Conservation (phyloP, 2,113 vertebrate species). For the Tautogolabrus adspersus region DNA sequence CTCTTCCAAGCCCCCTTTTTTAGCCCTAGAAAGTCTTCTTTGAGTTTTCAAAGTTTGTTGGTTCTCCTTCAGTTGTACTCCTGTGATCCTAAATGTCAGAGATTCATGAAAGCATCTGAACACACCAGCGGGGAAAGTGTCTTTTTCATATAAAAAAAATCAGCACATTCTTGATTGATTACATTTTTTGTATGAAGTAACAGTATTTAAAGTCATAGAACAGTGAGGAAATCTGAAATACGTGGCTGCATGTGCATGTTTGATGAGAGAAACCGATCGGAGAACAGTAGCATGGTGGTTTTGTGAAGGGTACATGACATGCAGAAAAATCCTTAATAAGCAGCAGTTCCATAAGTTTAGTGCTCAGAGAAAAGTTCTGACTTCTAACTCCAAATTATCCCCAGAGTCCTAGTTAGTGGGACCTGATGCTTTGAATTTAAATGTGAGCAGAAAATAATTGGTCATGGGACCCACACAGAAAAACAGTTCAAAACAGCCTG, state of each 20-base stretch:
- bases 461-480: neutral
- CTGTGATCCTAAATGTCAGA: no score
- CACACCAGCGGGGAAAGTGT: no score
- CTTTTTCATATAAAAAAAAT: no score
- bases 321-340: neutral
- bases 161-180: no score
- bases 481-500: constrained; percentile 9
- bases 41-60: no score
- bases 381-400: neutral
- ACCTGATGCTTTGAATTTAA: constrained; percentile 10
- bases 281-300: neutral
- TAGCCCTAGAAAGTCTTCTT: no score
- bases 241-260: neutral
- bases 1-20: no score
- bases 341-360: neutral
- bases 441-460: constrained; percentile 12
- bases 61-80: no score
- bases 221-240: no score
- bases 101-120: no score
- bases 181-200: no score
- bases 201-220: no score
- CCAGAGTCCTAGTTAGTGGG: constrained; percentile 6
- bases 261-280: neutral
- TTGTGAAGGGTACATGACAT: neutral
- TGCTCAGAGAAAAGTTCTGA: neutral